Conservation (phyloP, 2,113 vertebrate species). For the Chrysemys picta region DNA sequence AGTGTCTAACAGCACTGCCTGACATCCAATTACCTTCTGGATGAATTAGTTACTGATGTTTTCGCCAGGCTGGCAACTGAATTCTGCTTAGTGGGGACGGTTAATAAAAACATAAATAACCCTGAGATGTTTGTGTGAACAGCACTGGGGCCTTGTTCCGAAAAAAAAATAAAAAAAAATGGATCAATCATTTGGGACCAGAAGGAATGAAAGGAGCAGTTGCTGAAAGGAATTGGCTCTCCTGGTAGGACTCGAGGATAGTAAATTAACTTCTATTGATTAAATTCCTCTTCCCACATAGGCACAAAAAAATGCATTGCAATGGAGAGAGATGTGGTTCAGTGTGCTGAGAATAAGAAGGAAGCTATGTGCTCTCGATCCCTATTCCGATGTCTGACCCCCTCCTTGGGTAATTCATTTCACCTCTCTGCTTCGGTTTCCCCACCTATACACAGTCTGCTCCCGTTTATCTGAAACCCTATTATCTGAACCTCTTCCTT, state of each 20-base stretch:
- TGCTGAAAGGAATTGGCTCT: background rate
- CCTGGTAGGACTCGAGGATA: background rate
- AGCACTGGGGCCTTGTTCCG: background rate
- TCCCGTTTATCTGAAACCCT: background rate
- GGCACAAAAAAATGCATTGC: rapidly evolving
- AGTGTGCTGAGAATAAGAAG: background rate
- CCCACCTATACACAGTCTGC: background rate
- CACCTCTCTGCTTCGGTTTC: background rate
- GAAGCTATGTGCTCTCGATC: background rate
- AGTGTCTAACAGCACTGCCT: background rate
- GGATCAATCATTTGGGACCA: background rate
- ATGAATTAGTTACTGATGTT: background rate
- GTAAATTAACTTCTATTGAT: background rate
- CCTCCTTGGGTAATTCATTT: background rate
- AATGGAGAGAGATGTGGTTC: background rate
- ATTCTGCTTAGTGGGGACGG: background rate
- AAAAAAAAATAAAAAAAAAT: background rate
- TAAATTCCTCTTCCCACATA: background rate
- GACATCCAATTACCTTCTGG: background rate
- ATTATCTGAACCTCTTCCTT: no score
- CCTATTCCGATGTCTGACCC: background rate
- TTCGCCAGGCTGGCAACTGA: background rate
- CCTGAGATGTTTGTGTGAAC: background rate
- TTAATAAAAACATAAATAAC: rapidly evolving
- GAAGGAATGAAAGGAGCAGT: background rate